Conservation (phyloP, 2,797 vertebrate species). For the Podargus strigoides region DNA sequence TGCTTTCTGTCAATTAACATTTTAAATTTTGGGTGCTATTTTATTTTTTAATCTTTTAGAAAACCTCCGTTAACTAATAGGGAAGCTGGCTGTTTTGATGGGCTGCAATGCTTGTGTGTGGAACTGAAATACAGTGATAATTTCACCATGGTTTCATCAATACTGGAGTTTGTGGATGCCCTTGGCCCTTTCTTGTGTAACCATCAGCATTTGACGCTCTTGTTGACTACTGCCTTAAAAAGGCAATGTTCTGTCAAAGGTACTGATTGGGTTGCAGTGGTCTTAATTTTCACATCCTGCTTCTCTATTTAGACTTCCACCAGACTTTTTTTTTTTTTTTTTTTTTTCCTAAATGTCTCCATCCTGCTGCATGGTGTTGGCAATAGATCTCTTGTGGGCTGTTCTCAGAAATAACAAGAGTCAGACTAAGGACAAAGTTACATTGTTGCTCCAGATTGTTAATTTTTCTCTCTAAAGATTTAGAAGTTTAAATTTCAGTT, state of each 20-base stretch:
- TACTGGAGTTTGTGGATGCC: background rate
- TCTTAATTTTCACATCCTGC: background rate
- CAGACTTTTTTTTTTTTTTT: background rate
- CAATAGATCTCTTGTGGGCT: background rate
- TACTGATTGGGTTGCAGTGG: background rate
- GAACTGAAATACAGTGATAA: background rate
- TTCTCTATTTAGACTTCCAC: background rate
- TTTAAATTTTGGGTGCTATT: background rate
- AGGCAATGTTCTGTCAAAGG: background rate
- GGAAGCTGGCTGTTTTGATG: background rate
- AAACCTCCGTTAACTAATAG: background rate
- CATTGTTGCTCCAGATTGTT: background rate
- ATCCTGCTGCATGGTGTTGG: background rate
- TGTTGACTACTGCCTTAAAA: background rate
- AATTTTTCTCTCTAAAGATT: background rate
- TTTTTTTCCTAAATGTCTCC: background rate
- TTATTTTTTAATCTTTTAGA: background rate
- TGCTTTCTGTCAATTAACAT: background rate
- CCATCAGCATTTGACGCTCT: background rate
- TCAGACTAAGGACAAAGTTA: background rate
- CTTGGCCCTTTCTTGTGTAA: background rate
- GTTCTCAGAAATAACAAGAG: background rate
- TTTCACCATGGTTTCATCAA: background rate
- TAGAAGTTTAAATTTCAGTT: slow-evolving; percentile 5
- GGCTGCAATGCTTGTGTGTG: fast-evolving